phyloP scores from a whole-genome alignment of 1,140 invertebrate genomes.

The Pogonus chalceus region DNA sequence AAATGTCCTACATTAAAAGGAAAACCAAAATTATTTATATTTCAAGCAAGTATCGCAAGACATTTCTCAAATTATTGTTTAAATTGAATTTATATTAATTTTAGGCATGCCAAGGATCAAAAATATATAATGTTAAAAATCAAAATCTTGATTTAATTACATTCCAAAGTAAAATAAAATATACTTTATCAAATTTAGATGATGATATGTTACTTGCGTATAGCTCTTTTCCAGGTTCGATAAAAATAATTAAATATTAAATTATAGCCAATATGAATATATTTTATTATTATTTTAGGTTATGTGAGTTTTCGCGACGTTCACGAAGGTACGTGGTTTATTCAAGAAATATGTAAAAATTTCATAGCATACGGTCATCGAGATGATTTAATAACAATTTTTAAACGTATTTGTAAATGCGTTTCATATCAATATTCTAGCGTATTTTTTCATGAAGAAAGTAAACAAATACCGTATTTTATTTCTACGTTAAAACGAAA shows the following conservation, averaged over 20 bases:
- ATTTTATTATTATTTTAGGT: not conserved
- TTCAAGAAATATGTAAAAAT: conserved; percentile 30
- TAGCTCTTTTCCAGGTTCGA: conserved; percentile 22
- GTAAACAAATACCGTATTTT: conserved; percentile 2
- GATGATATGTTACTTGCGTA: conserved; percentile 23
- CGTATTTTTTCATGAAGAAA: not conserved
- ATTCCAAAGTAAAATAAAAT: conserved; percentile 9
- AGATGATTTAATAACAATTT: conserved; percentile 24
- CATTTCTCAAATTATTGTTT: not conserved
- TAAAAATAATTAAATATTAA: not conserved
- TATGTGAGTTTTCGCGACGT: conserved; percentile 17
- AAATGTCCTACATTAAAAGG: conserved; percentile 18
- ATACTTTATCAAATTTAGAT: not conserved
- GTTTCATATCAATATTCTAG: not conserved
- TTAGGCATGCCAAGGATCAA: conserved; percentile 26
- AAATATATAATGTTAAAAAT: not conserved
- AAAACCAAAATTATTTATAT: conserved; percentile 30
- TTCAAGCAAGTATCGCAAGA: conserved; percentile 22
- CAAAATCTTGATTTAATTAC: not conserved
- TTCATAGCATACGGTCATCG: conserved; percentile 26
- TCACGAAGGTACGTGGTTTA: conserved; percentile 26
- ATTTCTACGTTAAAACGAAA: conserved; percentile 1
- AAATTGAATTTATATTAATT: conserved; percentile 8
- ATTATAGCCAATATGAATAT: conserved; percentile 2
- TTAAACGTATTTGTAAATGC: not conserved